Evolutionary conservation across 2,888 invertebrate genomes (phyloP), one percentile per base, ranked within the genome.

Genomic region (Eupeodes latifasciatus): DNA sequence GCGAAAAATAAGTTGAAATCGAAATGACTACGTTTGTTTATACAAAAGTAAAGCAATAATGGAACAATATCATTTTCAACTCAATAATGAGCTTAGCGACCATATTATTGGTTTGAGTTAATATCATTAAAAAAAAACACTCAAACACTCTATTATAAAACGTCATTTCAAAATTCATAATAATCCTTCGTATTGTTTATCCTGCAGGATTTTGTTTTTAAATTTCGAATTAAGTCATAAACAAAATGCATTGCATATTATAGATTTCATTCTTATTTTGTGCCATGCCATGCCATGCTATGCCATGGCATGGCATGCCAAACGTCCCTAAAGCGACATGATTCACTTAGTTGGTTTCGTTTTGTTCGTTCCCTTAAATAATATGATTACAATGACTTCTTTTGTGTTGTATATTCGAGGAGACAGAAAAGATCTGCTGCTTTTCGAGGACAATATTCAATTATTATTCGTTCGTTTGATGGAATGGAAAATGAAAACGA

Each of bases 381-480:
- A 82, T 75, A 66, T 67, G 79, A 87, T 83, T 83, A 83, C 79
- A 61, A 64, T 80, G 55, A 53, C 27, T 47, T 75, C 61, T 85
- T 53, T 71, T 71, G 53, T 71, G 16, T 53, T 81, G 67, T 64
- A 67, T 67, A 9, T 80, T 72, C 59, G 47, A 85, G 49, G 55
- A 76, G n/a, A 71, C 40, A 76, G 3, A 53, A 19, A n/a, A 10
- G 40, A 61, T 76, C 76, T 71, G 16, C 57, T 51, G 44, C 10
- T 75, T 19, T 59, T 51, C 53, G 12, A 87, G 83, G 66, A 83
- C 79, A 77, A 72, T 75, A 82, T 79, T 77, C 72, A 80, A 83
- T 83, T 83, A 80, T 72, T 59, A 12, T 80, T 80, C 62, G 44
- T 83, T 77, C 51, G 49, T 62, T 80, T 79, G 79, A 79, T 71